phyloP scores from a whole-genome alignment of 2,888 invertebrate genomes.

The Synanthedon andrenaeformis region DNA sequence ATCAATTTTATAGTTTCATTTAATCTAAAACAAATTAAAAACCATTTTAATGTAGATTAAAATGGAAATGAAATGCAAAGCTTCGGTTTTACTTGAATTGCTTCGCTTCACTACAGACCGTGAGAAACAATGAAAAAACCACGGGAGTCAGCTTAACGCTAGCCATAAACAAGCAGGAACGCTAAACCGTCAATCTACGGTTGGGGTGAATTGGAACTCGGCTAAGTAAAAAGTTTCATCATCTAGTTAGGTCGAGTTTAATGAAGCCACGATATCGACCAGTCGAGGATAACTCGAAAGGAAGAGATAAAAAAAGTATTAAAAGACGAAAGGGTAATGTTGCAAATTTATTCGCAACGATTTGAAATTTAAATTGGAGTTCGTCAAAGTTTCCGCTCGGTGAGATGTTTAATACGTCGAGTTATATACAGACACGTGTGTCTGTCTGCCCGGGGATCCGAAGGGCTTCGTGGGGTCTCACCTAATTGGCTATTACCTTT shows the following conservation, averaged over 20 bases:
- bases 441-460: constrained; percentile 4
- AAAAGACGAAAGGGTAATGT: constrained; percentile 39
- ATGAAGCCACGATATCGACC: constrained; percentile 18
- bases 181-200: constrained; percentile 1
- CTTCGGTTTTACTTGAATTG: too few relatives aligned
- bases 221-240: constrained; percentile 21
- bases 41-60: too few relatives aligned
- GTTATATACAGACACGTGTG: constrained; percentile 25
- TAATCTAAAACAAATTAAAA: too few relatives aligned
- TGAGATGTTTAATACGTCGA: constrained; percentile 31
- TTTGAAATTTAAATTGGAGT: constrained; percentile 60
- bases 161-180: neutral
- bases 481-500: constrained; percentile 23
- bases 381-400: constrained; percentile 51
- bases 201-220: constrained; percentile 5
- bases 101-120: too few relatives aligned
- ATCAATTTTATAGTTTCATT: too few relatives aligned
- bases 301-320: constrained; percentile 25
- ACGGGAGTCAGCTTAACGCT: neutral
- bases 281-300: constrained; percentile 7
- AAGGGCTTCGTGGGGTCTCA: constrained; percentile 12
- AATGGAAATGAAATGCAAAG: too few relatives aligned
- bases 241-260: constrained; percentile 20
- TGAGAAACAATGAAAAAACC: neutral
- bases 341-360: constrained; percentile 58